Base-by-base conservation (phyloP, 1,140 invertebrate genomes). In the Drosophila prosaltans region DNA sequence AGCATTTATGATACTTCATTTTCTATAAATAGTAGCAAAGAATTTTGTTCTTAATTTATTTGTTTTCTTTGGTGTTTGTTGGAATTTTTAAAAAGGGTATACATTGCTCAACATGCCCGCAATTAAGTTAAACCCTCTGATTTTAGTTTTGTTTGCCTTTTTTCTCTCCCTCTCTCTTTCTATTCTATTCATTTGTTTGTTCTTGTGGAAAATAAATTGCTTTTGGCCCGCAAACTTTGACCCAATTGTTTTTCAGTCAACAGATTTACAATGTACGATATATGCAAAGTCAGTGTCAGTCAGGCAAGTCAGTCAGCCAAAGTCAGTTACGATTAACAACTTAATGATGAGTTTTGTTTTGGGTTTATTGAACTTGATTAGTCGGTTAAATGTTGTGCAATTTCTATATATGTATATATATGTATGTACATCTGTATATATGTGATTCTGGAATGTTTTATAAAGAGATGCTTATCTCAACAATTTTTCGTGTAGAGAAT, bases 361-460 rank as follows among this genome's bases (percentile, higher is more conserved):
- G 54, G 9, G 73, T 75, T 75, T 72, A 75, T 67, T 75, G 73
- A 75, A 75, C 73, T 67, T 72, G 54, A 75, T 75, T 62, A 72
- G 68, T 28, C 28, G 43, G 57, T 45, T 63, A 9, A 54, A 54
- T 74, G 39, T 70, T 51, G 57, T 67, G 45, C 54, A 32, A 24
- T 61, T 9, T 54, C 24, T 26, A 51, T 10, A 43, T n/a, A n/a
- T 8, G 7, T 24, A 26, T 26, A 9, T 36, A 7, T 36, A 36
- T 36, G 6, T 36, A 36, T 36, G 6, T 36, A 36, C 6, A 36
- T 7, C 2, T 30, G 28, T 30, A 2, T 30, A 30, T 30, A 30
- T 30, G 28, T 30, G 28, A 30, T 30, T 24, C 2, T 48, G 45
- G 45, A 48, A 48, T 48, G 11, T 51, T 61, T 9, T 45, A 26